Evolutionary conservation across 2,888 invertebrate species (phyloP), one percentile per base, ranked within the genome.

Genomic region (Craniophora ligustri): DNA sequence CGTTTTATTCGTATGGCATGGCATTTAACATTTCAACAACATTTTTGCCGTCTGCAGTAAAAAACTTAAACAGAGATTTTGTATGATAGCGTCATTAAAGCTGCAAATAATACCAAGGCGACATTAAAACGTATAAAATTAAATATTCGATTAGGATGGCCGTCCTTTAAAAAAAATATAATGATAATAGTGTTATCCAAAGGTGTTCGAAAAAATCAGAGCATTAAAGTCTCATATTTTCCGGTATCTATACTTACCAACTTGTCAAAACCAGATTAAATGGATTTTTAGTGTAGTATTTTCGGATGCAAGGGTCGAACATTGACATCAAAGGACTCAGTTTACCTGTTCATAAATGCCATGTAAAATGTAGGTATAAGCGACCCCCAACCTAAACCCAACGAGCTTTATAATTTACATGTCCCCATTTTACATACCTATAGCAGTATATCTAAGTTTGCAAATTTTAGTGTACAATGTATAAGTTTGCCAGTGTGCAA

Each of bases 241-340:
- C 40, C 40, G 23, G 45, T 11, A n/a, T 23, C n/a, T n/a, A n/a
- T n/a, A n/a, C n/a, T n/a, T n/a, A n/a, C n/a, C n/a, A n/a, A 19
- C 26, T n/a, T 63, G 50, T 60, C 67, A 55, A 32, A 59, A 48
- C 31, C n/a, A 26, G 47, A 51, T 56, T 39, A 42, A 53, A 46
- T 42, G 47, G 21, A 31, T 14, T 30, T 41, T 32, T 26, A 19
- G 14, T 35, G 15, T 14, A 3, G 16, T 11, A 21, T 39, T 19
- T 56, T 39, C 10, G 21, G 8, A 19, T 11, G 15, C 32, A 48
- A 57, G 72, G 75, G 75, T 71, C 75, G 72, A 34, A 5, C 72
- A 21, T 61, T 71, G 67, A 74, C 71, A 19, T 46, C 26, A n/a
- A n/a, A n/a, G n/a, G n/a, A n/a, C n/a, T n/a, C n/a, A n/a, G n/a